Percentiles rank a stretch among this genome's conserved stretches.
Evolutionary conservation across 2,113 vertebrate genomes (phyloP).

Genomic region (Sturnus vulgaris): DNA sequence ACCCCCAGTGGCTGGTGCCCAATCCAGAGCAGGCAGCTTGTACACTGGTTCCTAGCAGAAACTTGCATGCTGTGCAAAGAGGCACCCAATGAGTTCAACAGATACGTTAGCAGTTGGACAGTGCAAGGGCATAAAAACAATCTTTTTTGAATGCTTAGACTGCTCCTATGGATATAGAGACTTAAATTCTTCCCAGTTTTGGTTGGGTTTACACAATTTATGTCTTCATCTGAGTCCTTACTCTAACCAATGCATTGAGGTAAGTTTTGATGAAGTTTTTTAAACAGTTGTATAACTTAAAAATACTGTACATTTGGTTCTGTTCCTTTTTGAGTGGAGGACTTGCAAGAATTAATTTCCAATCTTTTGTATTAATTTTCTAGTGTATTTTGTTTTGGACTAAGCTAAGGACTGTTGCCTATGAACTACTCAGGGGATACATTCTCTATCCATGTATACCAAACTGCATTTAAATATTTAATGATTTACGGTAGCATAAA

Average conservation of each 20-base stretch:
- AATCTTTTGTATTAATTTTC: neutral
- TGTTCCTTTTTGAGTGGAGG: neutral
- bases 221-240: neutral
- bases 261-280: neutral
- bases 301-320: neutral
- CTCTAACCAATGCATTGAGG: neutral
- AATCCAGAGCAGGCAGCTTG: fast-evolving
- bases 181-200: neutral
- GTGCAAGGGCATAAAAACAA: neutral
- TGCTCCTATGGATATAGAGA: neutral
- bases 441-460: neutral
- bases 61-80: neutral
- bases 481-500: neutral
- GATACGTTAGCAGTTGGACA: neutral
- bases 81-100: neutral
- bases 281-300: neutral
- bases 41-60: neutral
- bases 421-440: neutral
- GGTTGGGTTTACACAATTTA: neutral
- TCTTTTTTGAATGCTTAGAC: neutral
- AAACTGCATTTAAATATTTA: neutral
- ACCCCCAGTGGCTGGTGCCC: neutral
- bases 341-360: neutral
- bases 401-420: neutral
- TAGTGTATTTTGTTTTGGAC: neutral